Conservation (phyloP, 2,113 vertebrate genomes). For the Pluvialis apricaria region DNA sequence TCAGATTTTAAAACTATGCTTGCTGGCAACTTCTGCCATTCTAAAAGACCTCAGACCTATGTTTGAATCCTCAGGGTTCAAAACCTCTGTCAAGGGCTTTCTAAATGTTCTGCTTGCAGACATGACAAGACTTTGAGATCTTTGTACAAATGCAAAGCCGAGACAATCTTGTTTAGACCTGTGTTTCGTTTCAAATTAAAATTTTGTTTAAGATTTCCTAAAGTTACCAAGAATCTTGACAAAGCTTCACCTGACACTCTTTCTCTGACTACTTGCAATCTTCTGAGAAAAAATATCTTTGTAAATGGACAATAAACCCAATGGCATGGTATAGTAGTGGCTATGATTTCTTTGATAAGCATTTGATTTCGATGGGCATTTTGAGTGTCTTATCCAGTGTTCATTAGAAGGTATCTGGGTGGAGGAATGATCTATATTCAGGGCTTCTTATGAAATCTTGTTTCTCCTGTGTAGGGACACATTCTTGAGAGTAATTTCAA, state of each 20-base stretch:
- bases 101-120: not conserved
- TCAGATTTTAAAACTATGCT: not conserved
- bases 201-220: not conserved
- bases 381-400: not conserved
- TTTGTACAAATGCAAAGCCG: not conserved
- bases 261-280: not conserved
- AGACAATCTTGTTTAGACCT: not conserved
- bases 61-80: not conserved
- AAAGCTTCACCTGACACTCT: not conserved
- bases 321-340: not conserved
- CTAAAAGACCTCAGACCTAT: not conserved
- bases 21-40: not conserved
- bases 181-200: not conserved
- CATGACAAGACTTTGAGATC: not conserved
- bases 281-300: not conserved
- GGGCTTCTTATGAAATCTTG: not conserved
- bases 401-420: not conserved
- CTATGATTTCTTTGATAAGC: not conserved
- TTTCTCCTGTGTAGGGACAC: not conserved
- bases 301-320: not conserved
- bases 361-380: not conserved
- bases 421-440: not conserved
- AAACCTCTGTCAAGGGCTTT: not conserved
- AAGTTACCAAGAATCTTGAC: not conserved
- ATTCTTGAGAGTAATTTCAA: not conserved